Base-by-base conservation (phyloP, 2,113 vertebrate genomes). In the Halichoeres trimaculatus region DNA sequence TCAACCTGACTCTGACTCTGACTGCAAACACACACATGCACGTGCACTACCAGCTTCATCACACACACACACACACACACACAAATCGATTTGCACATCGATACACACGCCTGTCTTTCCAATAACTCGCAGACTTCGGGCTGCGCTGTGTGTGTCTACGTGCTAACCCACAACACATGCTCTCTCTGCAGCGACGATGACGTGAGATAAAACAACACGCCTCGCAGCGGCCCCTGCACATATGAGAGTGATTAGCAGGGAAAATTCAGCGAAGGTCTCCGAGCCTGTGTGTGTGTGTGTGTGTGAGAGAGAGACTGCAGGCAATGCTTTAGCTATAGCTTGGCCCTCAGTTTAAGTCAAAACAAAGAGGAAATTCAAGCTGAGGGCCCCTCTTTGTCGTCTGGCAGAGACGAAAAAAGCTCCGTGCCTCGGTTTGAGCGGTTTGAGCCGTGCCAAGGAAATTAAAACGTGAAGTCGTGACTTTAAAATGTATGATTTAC, bases 191-290 rank as follows among this genome's bases (percentile, higher is more conserved):
- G 61, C 50, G 36, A 80, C 57, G 72, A 78, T 64, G 87, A 88
- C 63, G 83, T 80, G 74, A 88, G 70, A 74, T 81, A 84, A 65
- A 88, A 82, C 77, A 86, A 83, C 85, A 69, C 23, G 78, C 75
- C 78, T 78, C 61, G 73, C 57, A 73, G 60, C 68, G 56, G 79
- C 79, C 71, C 65, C 77, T 55, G 55, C 50, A 85, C 80, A 88
- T 80, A 78, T 89, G 90, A 84, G 68, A 89, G 80, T 76, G 80
- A 90, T 90, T 88, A 88, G 71, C 57, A 79, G 68, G 0, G 1
- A 79, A 81, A 85, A 84, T 80, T 81, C 77, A 43, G 67, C 80
- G 34, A 76, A 58, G 41, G 74, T 52, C 57, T 79, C 4, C 4
- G 61, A 16, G 55, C 69, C 66, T 69, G 64, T 78, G 2, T 60